A percentile compares a stretch with the other conserved stretches of the same genome.
Conservation (phyloP, 2,888 invertebrate species). For the Acanthoscelides obtectus region DNA sequence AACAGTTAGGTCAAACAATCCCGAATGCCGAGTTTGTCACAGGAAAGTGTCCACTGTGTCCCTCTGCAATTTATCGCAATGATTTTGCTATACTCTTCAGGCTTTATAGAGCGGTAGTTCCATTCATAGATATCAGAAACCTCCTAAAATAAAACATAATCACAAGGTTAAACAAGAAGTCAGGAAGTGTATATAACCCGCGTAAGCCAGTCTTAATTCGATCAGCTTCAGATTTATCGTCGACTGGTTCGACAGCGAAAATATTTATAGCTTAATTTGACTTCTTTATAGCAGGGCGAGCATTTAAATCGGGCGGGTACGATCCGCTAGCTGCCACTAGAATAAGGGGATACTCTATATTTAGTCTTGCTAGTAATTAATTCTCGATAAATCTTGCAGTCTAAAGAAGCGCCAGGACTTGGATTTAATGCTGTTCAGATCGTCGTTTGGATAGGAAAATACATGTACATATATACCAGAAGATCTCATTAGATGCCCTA, state of each 20-base stretch:
- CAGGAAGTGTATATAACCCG: slow-evolving; percentile 4
- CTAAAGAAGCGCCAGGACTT: background rate
- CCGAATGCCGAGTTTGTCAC: too few species aligned
- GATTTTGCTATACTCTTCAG: too few species aligned
- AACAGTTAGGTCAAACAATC: too few species aligned
- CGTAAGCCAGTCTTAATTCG: slow-evolving; percentile 29
- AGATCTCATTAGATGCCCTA: too few species aligned
- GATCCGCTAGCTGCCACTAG: background rate
- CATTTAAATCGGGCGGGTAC: background rate
- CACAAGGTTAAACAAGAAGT: slow-evolving; percentile 11
- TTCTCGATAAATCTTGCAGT: background rate
- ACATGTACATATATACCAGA: too few species aligned
- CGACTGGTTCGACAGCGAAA: slow-evolving; percentile 42
- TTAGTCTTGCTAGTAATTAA: background rate
- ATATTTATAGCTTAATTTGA: slow-evolving; percentile 45
- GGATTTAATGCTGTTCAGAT: too few species aligned
- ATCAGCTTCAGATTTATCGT: slow-evolving; percentile 42
- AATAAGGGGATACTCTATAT: background rate
- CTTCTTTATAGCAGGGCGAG: slow-evolving; percentile 18
- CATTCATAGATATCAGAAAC: background rate
- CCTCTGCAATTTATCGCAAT: too few species aligned
- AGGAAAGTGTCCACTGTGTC: too few species aligned
- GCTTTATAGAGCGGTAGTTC: too few species aligned
- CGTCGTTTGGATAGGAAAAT: too few species aligned
- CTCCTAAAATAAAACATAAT: background rate